These are phyloP conservation scores for Talpa occidentalis DNA, from an alignment of 2,113 vertebrate species.

Conservation along the genomic window DNA sequence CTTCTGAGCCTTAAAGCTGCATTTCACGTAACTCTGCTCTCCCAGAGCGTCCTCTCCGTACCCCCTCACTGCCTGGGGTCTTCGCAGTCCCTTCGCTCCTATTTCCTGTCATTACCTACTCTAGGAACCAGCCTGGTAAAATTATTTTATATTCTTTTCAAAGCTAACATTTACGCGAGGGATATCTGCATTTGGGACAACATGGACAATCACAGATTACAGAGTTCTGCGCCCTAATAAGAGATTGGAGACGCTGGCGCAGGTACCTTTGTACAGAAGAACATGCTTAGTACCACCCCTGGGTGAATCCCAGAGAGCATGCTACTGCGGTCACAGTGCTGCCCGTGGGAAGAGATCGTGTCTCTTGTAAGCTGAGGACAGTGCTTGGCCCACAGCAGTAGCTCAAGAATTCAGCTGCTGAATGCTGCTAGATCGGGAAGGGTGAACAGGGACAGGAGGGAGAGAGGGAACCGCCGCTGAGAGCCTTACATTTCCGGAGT, in stretches of 20 bases:
- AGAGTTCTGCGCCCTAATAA: not conserved
- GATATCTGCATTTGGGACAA: not conserved
- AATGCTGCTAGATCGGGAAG: not conserved
- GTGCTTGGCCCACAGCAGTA: not conserved
- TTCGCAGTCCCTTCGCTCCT: not conserved
- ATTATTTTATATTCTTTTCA: not conserved
- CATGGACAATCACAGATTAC: not conserved
- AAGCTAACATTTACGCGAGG: not conserved
- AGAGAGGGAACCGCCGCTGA: not conserved
- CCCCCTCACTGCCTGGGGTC: not conserved
- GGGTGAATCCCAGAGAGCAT: not conserved
- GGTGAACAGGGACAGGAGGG: not conserved
- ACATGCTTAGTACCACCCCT: not conserved
- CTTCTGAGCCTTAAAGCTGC: not conserved
- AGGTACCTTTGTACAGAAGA: not conserved
- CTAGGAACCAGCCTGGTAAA: not conserved
- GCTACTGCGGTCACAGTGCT: not conserved
- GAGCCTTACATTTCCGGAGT: conserved; percentile 97
- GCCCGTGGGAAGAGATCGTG: not conserved
- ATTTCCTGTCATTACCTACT: conserved; percentile 18
- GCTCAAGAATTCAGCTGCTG: conserved; percentile 2
- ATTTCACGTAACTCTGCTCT: not conserved
- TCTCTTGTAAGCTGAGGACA: not conserved
- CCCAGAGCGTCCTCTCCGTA: not conserved
- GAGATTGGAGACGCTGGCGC: not conserved